Conservation (phyloP, 2,113 vertebrate species). For the Poeciliopsis prolifica region DNA sequence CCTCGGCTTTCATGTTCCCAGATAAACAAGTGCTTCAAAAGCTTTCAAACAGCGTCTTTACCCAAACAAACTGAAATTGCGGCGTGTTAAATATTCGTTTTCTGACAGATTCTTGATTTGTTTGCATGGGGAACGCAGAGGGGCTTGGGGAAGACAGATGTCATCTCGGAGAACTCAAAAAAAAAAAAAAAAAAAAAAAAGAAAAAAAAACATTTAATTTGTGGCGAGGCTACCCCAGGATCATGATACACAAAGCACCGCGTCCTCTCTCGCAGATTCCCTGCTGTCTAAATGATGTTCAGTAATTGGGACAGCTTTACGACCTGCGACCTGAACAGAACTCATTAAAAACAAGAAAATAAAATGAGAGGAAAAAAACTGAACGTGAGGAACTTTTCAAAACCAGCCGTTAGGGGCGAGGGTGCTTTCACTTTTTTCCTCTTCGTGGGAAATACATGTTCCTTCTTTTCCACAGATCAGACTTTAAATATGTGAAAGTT, state of each 20-base stretch:
- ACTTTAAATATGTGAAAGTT: too few species aligned
- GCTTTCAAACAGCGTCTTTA: not conserved
- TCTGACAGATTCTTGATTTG: not conserved
- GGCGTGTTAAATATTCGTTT: not conserved
- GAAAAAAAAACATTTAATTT: not conserved
- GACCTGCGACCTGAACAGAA: constrained; percentile 45
- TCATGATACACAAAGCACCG: not conserved
- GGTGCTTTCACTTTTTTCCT: too few species aligned
- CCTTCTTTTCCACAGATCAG: too few species aligned
- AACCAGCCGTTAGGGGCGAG: too few species aligned
- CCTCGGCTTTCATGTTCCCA: not conserved
- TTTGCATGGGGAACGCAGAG: not conserved
- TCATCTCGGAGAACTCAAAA: not conserved
- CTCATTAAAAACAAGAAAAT: not conserved
- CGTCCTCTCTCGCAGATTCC: not conserved
- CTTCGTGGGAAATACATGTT: too few species aligned
- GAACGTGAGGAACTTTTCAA: too few species aligned
- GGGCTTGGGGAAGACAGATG: not conserved
- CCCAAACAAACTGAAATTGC: not conserved
- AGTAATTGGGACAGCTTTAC: constrained; percentile 25
- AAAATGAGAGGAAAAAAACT: not conserved
- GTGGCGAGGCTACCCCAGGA: not conserved
- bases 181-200: not conserved
- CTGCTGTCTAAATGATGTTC: constrained; percentile 12
- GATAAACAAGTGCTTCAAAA: not conserved